Percentiles rank a stretch among this genome's conserved stretches.
Evolutionary conservation across 2,113 vertebrate genomes (phyloP).

Genomic region (Erythrocercus mccallii): DNA sequence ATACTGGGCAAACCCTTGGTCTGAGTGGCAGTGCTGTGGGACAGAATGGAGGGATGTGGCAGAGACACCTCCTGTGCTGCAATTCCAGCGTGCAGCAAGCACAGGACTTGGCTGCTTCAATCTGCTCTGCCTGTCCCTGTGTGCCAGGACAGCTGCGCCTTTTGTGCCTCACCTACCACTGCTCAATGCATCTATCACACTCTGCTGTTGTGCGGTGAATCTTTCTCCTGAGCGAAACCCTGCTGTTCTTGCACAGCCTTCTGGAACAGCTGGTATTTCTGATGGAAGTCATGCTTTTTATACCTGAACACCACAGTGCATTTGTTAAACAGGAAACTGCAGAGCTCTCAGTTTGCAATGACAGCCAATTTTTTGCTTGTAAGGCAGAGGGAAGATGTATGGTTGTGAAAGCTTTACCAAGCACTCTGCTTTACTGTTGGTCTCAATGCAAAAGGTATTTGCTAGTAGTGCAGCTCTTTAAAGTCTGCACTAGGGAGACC

Average conservation of each 20-base stretch:
- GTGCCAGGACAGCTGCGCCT: neutral
- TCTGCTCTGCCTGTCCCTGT: neutral
- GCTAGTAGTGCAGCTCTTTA: neutral
- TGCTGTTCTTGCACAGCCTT: neutral
- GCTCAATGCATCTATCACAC: fast-evolving
- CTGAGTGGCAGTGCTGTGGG: neutral
- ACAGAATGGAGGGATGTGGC: fast-evolving
- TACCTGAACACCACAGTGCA: neutral
- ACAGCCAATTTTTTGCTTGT: neutral
- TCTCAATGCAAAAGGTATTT: neutral
- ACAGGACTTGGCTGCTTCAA: neutral
- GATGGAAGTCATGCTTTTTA: neutral
- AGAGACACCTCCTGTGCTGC: neutral
- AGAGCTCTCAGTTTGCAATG: neutral
- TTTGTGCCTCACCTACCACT: neutral
- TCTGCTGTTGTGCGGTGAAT: neutral
- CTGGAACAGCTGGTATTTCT: neutral
- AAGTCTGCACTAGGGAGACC: neutral
- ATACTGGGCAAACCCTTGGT: neutral
- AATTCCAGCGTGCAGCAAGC: neutral
- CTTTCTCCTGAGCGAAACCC: neutral
- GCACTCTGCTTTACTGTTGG: neutral
- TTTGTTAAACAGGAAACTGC: neutral
- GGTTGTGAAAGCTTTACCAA: neutral
- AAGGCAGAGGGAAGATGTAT: neutral